Evolutionary conservation across 2,113 vertebrate species (phyloP), one percentile per base, ranked within the genome.

Genomic region (Tringa solitaria): DNA sequence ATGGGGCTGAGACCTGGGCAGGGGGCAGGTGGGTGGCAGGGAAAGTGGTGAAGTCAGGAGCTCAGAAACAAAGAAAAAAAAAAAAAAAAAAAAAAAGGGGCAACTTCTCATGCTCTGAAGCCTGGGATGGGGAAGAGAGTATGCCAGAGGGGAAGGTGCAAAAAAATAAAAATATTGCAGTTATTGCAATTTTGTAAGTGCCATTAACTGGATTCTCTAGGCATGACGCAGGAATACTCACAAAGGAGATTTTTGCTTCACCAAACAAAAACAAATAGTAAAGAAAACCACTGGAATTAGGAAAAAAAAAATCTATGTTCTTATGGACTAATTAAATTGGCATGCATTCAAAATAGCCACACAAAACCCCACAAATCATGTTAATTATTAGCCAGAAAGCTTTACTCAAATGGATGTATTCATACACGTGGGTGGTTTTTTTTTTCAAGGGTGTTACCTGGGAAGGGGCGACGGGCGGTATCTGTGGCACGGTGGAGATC

Each of bases 401-500:
- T 37, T n/a, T 30, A 22, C 50, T 32, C 18, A 2, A 19, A 46
- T 0, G 18, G 37, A 10, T 8, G 19, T 3, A 24, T 30, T 68
- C 22, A 12, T 24, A 24, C 6, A 1, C 6, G 2, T 45, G 43
- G n/a, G n/a, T n/a, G n/a, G n/a, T n/a, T 18, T 26, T 7, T 32
- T n/a, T 7, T 26, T 12, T 18, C 51, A 27, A 20, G 35, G 33
- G 4, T 6, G 5, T 90, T 99, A 99, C 99, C 99, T 99, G 98
- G 7, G 98, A 61, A 60, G 97, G 73, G 48, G 98, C 98, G 56
- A 98, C 97, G 0, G 96, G 96, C 0, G 98, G 85, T 7, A 98
- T 94, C 17, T 97, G 97, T 3, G 97, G 97, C 54, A 98, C 97
- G 12, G 98, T 97, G 13, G 98, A 96, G 78, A 99, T 98, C 96